A percentile compares a stretch with the other conserved stretches of the same genome.
Conservation (phyloP, 2,797 vertebrate species). For the Propithecus perrieri region DNA sequence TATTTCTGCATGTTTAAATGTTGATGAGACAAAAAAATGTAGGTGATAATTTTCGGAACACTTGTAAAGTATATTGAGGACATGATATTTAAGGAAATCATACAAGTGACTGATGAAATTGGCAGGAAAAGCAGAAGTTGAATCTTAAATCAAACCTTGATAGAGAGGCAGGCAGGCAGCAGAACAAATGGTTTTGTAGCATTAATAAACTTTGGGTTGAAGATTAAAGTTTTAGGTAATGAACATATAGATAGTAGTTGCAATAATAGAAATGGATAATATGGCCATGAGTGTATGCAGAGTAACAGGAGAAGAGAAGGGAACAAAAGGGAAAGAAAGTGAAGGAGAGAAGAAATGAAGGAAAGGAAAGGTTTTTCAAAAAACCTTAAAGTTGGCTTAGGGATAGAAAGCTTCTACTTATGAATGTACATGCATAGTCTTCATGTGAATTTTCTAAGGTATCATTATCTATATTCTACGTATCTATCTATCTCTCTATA, state of each 20-base stretch:
- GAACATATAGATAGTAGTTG: not conserved
- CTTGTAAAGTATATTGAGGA: not conserved
- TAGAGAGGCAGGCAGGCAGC: not conserved
- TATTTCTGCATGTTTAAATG: not conserved
- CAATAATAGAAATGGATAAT: not conserved
- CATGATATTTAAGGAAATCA: not conserved
- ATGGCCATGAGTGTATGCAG: not conserved
- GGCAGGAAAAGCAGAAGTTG: not conserved
- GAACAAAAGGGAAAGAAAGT: not conserved
- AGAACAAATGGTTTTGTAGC: not conserved
- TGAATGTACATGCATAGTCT: not conserved
- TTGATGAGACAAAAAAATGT: not conserved
- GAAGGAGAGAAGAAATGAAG: not conserved
- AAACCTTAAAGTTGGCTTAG: not conserved
- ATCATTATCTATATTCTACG: not conserved
- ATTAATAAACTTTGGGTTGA: not conserved
- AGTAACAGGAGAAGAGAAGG: not conserved
- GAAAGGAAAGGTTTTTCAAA: not conserved
- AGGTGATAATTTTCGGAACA: not conserved
- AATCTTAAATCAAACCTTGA: not conserved
- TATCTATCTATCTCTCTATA: not conserved
- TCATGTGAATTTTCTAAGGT: not conserved
- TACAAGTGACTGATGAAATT: not conserved
- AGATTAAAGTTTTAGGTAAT: not conserved
- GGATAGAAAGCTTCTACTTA: not conserved